Evolutionary conservation across 1,140 invertebrate genomes (phyloP).

Genomic region (Lasaia peninsularis): DNA sequence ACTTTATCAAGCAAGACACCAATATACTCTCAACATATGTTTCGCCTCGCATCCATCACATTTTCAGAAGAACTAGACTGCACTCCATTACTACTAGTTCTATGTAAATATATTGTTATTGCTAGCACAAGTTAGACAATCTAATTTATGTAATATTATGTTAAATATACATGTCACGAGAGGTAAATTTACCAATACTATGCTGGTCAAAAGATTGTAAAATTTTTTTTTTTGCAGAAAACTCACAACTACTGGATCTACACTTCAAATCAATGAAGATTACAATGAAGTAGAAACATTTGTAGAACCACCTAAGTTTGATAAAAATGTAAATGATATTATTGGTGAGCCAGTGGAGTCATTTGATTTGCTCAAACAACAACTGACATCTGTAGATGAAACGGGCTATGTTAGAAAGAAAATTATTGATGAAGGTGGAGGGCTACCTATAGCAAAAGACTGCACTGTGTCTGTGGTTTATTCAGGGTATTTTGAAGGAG

Average conservation of each 20-base stretch:
- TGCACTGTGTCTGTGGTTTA: constrained; percentile 50
- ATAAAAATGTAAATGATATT: not conserved
- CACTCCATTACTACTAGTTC: too few relatives aligned
- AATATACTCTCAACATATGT: too few relatives aligned
- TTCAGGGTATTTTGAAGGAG: constrained; percentile 63
- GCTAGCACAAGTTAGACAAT: too few relatives aligned
- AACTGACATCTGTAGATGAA: constrained; percentile 38
- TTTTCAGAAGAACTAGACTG: too few relatives aligned
- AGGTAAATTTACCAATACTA: too few relatives aligned
- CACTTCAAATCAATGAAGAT: constrained; percentile 56
- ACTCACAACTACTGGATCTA: constrained; percentile 51
- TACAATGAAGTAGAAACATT: constrained; percentile 28
- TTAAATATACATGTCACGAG: too few relatives aligned
- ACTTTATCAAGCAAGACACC: too few relatives aligned
- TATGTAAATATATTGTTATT: too few relatives aligned
- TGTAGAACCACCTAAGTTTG: constrained; percentile 2
- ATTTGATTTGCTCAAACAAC: constrained; percentile 42
- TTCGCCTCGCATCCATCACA: too few relatives aligned
- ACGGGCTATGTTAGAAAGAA: constrained; percentile 57
- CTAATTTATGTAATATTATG: too few relatives aligned
- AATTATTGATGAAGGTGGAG: constrained; percentile 59
- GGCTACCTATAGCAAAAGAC: constrained; percentile 40
- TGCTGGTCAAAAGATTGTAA: not conserved
- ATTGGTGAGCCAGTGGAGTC: constrained; percentile 39
- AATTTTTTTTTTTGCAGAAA: constrained; percentile 36